Conservation (phyloP, 2,797 vertebrate species). For the Alfaro cultratus region DNA sequence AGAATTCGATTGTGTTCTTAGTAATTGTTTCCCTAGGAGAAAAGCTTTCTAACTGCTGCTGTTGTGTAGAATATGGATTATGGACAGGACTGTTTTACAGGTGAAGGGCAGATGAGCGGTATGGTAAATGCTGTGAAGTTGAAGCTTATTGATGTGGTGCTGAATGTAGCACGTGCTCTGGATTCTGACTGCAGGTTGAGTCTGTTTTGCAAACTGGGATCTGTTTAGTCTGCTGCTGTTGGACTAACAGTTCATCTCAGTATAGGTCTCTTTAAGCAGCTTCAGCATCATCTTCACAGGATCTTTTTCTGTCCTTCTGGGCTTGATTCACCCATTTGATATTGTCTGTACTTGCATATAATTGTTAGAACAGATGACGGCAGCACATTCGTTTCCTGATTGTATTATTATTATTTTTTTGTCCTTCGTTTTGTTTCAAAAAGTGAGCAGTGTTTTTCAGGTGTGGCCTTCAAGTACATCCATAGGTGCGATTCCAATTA, state of each 20-base stretch:
- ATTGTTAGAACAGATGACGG: no score
- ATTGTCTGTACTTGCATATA: no score
- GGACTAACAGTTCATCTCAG: background rate
- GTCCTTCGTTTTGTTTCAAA: no score
- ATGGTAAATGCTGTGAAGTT: background rate
- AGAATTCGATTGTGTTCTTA: background rate
- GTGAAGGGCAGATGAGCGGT: background rate
- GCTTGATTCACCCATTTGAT: background rate
- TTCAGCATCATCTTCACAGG: background rate
- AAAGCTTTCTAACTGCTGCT: background rate
- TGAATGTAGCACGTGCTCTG: background rate
- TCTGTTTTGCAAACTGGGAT: background rate
- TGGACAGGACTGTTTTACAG: background rate
- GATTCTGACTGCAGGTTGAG: conserved; percentile 7
- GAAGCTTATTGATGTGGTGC: background rate
- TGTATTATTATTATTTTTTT: no score
- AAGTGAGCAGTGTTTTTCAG: background rate
- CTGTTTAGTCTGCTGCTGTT: background rate
- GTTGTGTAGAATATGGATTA: background rate
- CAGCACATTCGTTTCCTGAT: background rate
- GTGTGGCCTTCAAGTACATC: background rate
- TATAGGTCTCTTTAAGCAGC: background rate
- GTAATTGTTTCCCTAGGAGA: background rate
- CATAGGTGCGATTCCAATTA: background rate
- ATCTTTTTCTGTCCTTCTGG: background rate